Conservation (phyloP, 2,113 vertebrate species). For the Mus pahari region DNA sequence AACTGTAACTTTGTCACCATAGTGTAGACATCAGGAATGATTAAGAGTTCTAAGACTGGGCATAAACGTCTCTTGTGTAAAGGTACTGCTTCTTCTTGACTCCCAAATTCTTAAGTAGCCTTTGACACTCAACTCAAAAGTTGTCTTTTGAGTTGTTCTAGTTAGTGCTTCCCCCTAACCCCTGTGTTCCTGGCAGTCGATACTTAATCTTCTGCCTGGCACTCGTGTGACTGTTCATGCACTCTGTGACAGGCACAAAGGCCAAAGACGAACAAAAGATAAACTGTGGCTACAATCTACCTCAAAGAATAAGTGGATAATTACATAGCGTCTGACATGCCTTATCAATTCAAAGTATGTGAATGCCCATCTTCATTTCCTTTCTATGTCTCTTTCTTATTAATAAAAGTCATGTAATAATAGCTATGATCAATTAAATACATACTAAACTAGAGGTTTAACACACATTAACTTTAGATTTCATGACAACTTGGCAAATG, state of each 20-base stretch:
- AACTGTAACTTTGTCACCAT: conserved; percentile 3
- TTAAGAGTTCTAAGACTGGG: not conserved
- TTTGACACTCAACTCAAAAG: not conserved
- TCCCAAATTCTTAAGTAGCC: conserved; percentile 11
- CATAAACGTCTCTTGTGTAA: not conserved
- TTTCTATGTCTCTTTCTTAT: conserved; percentile 24
- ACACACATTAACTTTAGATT: conserved; percentile 64
- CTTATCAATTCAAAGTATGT: not conserved
- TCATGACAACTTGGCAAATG: conserved; percentile 57
- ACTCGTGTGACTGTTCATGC: not conserved
- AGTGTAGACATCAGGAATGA: not conserved
- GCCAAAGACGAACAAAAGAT: conserved; percentile 5
- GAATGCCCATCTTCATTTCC: conserved; percentile 24
- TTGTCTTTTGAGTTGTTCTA: not conserved
- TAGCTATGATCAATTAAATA: conserved; percentile 56
- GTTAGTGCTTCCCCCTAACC: not conserved
- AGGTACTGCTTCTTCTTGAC: not conserved
- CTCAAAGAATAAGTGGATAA: conserved; percentile 20
- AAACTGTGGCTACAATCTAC: conserved; percentile 35
- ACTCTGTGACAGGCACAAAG: not conserved
- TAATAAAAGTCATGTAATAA: conserved; percentile 55
- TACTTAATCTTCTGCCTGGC: not conserved
- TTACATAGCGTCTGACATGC: not conserved
- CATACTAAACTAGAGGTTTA: conserved; percentile 33
- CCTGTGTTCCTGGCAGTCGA: not conserved